Evolutionary conservation across 2,797 vertebrate genomes (phyloP).

Genomic region (Labeo calbasu): DNA sequence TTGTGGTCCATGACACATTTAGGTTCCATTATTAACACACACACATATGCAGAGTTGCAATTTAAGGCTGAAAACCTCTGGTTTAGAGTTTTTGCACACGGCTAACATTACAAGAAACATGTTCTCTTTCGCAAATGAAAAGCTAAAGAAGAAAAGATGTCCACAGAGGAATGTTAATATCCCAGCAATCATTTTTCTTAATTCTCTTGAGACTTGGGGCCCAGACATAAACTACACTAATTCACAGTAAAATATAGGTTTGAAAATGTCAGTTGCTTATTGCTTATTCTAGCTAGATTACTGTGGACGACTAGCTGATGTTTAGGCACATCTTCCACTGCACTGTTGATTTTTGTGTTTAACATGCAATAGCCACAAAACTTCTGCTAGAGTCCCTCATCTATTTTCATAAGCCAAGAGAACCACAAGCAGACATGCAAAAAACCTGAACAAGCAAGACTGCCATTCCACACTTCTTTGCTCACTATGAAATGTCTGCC

Average conservation of each 20-base stretch:
- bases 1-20: too few species aligned
- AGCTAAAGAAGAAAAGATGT: slow-evolving; percentile 27
- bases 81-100: slow-evolving; percentile 18
- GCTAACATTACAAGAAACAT: slow-evolving; percentile 14
- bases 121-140: slow-evolving; percentile 1
- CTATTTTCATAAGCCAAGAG: slow-evolving; percentile 4
- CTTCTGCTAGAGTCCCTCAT: not conserved
- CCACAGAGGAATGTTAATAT: slow-evolving; percentile 27
- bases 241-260: slow-evolving; percentile 24
- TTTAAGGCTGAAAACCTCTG: not conserved
- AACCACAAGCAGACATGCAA: slow-evolving; percentile 32
- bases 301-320: slow-evolving; percentile 1
- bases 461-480: not conserved
- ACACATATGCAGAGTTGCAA: too few species aligned
- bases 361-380: slow-evolving; percentile 4
- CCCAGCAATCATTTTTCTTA: slow-evolving; percentile 5
- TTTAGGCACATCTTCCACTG: slow-evolving; percentile 11
- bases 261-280: not conserved
- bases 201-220: slow-evolving; percentile 2
- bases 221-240: slow-evolving; percentile 32
- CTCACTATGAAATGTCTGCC: not conserved
- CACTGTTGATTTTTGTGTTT: not conserved
- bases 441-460: not conserved
- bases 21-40: too few species aligned
- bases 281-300: not conserved